Evolutionary conservation across 2,113 vertebrate genomes (phyloP).

Genomic region (Pelvicachromis taeniatus): DNA sequence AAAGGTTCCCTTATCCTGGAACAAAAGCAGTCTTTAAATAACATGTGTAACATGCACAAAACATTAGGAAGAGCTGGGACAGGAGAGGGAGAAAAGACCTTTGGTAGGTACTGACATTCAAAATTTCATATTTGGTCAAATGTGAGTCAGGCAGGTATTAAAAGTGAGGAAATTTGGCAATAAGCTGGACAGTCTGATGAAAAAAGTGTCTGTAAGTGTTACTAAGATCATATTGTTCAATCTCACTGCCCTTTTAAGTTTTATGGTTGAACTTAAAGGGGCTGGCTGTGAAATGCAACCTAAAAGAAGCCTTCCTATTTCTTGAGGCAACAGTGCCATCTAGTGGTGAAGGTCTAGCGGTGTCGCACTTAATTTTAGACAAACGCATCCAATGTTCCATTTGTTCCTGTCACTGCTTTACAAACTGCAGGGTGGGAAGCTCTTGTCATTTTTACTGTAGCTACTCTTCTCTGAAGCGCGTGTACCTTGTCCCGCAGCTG

Average conservation of each 20-base stretch:
- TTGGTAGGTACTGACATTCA: neutral
- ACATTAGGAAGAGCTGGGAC: neutral
- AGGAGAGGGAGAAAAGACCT: neutral
- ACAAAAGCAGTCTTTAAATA: neutral
- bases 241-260: neutral
- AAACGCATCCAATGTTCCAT: neutral
- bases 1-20: neutral
- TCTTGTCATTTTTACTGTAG: neutral
- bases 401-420: neutral
- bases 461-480: neutral
- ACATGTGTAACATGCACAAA: neutral
- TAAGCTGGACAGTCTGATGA: neutral
- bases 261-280: neutral
- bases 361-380: neutral
- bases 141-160: neutral
- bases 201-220: neutral
- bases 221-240: neutral
- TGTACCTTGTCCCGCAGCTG: constrained; percentile 74
- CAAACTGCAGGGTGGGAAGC: neutral
- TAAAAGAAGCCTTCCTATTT: neutral
- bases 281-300: neutral
- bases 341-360: constrained; percentile 37
- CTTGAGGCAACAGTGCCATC: constrained; percentile 50
- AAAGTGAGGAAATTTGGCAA: neutral
- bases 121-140: neutral